A percentile compares a stretch with the other conserved stretches of the same genome.
phyloP scores from a whole-genome alignment of 2,888 invertebrate genomes.

The Acanthosepion pharaonis region DNA sequence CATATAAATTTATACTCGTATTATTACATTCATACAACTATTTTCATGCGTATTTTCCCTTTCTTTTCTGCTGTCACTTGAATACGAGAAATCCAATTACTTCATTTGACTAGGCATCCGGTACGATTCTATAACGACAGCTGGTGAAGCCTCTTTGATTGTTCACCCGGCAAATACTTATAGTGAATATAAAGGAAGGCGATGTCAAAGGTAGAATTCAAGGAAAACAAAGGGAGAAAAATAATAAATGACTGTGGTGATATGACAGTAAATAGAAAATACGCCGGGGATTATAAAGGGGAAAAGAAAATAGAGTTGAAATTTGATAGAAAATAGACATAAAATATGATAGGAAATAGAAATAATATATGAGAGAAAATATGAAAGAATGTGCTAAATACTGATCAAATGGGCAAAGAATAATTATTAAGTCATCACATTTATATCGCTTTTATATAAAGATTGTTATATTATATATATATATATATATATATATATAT shows the following conservation, averaged over 20 bases:
- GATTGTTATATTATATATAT: no score
- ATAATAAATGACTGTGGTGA: not conserved
- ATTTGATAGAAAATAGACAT: no score
- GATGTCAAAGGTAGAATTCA: not conserved
- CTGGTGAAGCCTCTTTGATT: not conserved
- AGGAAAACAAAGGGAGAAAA: not conserved
- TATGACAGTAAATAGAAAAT: not conserved
- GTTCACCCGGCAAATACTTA: not conserved
- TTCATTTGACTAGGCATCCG: not conserved
- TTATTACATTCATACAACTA: not conserved
- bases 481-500: no score
- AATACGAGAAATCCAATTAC: not conserved
- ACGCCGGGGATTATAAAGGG: not conserved
- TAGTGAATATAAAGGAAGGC: not conserved
- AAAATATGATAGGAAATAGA: no score
- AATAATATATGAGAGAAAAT: no score
- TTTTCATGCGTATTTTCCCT: no score
- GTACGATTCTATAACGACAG: not conserved
- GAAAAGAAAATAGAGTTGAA: not conserved
- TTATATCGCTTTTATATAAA: no score
- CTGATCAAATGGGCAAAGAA: no score
- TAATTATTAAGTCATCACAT: no score
- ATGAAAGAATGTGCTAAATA: no score
- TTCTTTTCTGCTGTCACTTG: not conserved
- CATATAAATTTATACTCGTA: not conserved